phyloP scores from a whole-genome alignment of 2,888 invertebrate genomes.

The Coremacera marginata region DNA sequence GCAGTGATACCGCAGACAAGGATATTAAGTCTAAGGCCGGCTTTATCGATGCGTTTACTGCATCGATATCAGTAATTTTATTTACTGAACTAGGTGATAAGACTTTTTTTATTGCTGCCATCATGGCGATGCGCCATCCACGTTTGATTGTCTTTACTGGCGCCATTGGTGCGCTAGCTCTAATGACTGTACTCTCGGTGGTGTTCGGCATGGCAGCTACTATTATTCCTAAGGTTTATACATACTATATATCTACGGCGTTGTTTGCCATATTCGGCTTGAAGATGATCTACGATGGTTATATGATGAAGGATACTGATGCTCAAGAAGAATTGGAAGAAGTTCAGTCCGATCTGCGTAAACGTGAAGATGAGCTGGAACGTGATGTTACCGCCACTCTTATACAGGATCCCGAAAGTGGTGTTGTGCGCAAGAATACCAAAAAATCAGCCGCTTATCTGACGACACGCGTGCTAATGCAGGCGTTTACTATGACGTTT shows the following conservation, averaged over 20 bases:
- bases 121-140: conserved; percentile 99
- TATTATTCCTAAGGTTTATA: conserved; percentile 91
- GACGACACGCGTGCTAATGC: conserved; percentile 85
- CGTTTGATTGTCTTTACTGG: conserved; percentile 91
- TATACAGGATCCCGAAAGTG: conserved; percentile 71
- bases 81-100: conserved; percentile 99
- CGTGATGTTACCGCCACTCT: conserved; percentile 63
- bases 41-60: conserved; percentile 94
- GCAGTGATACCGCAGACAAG: conserved; percentile 45
- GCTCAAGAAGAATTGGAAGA: conserved; percentile 97
- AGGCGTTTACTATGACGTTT: conserved; percentile 96
- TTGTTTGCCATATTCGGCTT: conserved; percentile 97
- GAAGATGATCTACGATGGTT: conserved; percentile 98
- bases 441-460: conserved; percentile 70
- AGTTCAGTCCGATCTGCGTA: conserved; percentile 93
- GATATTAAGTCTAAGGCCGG: conserved; percentile 72
- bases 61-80: conserved; percentile 94
- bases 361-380: conserved; percentile 85
- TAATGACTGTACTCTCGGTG: conserved; percentile 96
- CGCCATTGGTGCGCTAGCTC: conserved; percentile 89
- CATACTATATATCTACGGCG: conserved; percentile 94
- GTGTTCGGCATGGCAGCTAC: conserved; percentile 96
- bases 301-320: conserved; percentile 92
- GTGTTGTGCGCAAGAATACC: conserved; percentile 68
- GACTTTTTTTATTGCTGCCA: conserved; percentile 99